Evolutionary conservation across 2,888 invertebrate species (phyloP), one percentile per base, ranked within the genome.

Genomic region (Diarsia mendica): DNA sequence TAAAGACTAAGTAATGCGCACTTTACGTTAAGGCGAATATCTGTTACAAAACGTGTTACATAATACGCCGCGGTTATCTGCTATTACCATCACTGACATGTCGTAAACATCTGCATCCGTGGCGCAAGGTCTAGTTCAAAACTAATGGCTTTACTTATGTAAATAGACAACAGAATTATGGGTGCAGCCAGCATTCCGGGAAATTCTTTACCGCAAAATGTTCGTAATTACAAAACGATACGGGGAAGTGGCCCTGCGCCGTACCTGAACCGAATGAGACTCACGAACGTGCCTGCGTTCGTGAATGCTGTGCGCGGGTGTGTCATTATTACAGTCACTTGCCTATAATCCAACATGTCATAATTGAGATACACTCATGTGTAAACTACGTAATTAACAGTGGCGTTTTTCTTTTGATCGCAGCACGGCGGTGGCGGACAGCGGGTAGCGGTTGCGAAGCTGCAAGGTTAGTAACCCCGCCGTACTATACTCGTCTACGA

Each of bases 401-500:
- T 91, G 85, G 89, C 89, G 91, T 86, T 93, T 93, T 92, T 92
- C 85, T 91, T 91, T 95, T 94, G 92, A 90, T 94, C 89, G 85
- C 95, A 96, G 95, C 92, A 93, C 91, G 89, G 89, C 89, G 89
- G 92, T 91, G 91, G 92, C 91, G 90, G 91, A 89, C 89, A 88
- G 91, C 92, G 89, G 90, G 92, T 92, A 93, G 94, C 92, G 90
- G 91, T 93, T 91, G 91, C 89, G 90, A 91, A 92, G 89, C 90
- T 89, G 86, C 89, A 91, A 96, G 96, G 96, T 96, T 92, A 96
- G 95, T 96, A 90, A 95, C 93, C 95, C 88, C 86, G 65, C 84
- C 82, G 91, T 92, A 93, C 92, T 91, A 92, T 93, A 93, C 93
- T 92, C 89, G 89, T 85, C 92, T 89, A 89, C 90, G 92, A 94